Base-by-base conservation (phyloP, 1,140 invertebrate genomes). In the Idris sp. region DNA sequence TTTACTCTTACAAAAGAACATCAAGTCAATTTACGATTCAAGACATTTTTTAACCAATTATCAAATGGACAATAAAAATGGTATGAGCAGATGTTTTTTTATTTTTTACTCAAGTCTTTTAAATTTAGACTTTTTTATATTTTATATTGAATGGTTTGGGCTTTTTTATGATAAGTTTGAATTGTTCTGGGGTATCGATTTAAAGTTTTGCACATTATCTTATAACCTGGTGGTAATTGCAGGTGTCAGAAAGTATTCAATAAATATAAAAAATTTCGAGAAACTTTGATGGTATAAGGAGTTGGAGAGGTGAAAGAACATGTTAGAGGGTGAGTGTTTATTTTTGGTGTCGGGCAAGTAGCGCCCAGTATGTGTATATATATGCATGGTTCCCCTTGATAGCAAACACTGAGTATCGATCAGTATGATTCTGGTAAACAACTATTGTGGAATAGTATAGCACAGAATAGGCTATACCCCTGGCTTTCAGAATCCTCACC, bases 351-450 rank as follows among this genome's bases (percentile, higher is more conserved):
- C 82, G 82, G 80, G 81, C 82, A 86, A 86, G 81, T 84, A 85
- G 83, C 82, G 78, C 82, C 81, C 79, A 64, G 82, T 81, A 82
- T 86, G 80, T 80, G n/a, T n/a, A n/a, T n/a, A n/a, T n/a, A n/a
- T n/a, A n/a, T n/a, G n/a, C n/a, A 85, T 84, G 83, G 78, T 82
- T 86, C 79, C 79, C 83, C 84, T 81, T 84, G 83, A 85, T 86
- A 83, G 83, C 84, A 86, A 86, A 87, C 83, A 86, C 79, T 77
- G 80, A 81, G 81, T 86, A 87, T 87, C 85, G 86, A 87, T 86
- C 86, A 86, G 85, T 86, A 86, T 86, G 81, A 86, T 84, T 86
- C 81, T 82, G 83, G 86, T 86, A 86, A 87, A 87, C 86, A 86
- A 86, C 84, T 85, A 86, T 86, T 86, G 85, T 82, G 74, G 79